These are phyloP conservation scores for Tragelaphus buxtoni DNA, from an alignment of 2,113 vertebrate species.

Conservation along the genomic window DNA sequence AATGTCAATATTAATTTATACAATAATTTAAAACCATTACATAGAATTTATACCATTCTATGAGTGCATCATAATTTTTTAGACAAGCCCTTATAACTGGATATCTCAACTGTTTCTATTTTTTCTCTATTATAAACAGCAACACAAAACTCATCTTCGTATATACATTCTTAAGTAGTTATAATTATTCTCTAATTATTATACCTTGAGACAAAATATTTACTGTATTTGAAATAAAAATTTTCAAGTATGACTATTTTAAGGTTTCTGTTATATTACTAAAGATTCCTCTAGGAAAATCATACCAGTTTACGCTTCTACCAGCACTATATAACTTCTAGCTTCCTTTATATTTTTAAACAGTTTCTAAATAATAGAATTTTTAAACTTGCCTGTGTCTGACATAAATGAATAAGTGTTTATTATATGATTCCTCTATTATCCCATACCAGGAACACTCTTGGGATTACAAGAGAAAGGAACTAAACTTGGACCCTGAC, in stretches of 20 bases:
- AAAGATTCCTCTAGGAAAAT: not conserved
- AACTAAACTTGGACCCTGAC: not conserved
- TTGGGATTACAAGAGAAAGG: not conserved
- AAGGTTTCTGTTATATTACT: not conserved
- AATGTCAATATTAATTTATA: constrained; percentile 4
- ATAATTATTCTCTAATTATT: constrained; percentile 4
- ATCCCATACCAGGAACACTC: not conserved
- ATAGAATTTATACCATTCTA: not conserved
- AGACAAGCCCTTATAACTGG: not conserved
- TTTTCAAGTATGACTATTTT: not conserved
- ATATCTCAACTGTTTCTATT: not conserved
- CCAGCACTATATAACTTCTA: not conserved
- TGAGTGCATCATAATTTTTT: not conserved
- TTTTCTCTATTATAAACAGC: not conserved
- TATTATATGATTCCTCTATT: not conserved
- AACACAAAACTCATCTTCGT: not conserved
- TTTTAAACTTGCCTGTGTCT: not conserved
- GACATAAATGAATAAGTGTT: not conserved
- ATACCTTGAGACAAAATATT: not conserved
- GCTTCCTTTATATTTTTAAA: not conserved
- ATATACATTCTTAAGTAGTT: not conserved
- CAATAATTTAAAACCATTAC: not conserved
- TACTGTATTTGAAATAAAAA: not conserved
- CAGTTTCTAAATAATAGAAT: constrained; percentile 16
- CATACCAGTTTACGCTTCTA: not conserved